Base-by-base conservation (phyloP, 2,888 invertebrate species). In the Caenorhabditis wallacei region DNA sequence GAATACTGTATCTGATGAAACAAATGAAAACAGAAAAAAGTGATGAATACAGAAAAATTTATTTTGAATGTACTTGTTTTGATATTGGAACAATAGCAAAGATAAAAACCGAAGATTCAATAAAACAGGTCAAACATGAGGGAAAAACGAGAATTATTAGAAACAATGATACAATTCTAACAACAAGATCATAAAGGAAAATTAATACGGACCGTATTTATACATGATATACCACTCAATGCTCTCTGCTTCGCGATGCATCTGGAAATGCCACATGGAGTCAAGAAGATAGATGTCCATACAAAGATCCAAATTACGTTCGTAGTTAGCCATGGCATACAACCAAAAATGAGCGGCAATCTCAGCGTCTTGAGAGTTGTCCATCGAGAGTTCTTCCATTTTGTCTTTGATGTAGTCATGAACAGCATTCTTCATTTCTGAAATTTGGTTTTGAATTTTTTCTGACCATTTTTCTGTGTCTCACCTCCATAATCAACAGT, bases 281-380 rank as follows among this genome's bases (percentile, higher is more conserved):
- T 61, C 61, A 5, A 61, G 61, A 22, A 61, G 43, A 37, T 43
- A 61, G 24, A 61, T 24, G 61, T 61, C 61, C 61, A 61, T 61
- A 24, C 40, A 40, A 2, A 61, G 43, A 24, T 61, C 24, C 40
- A 61, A 20, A 24, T 61, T 43, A 3, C 22, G 22, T 13, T 22
- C 40, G 43, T 11, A 43, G 43, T 40, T 22, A 2, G 22, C 43
- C 24, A 13, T 24, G 3, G 61, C 61, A 7, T 37, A 61, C 20
- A 11, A 5, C 16, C 22, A 61, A 24, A 61, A 61, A 5, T 8
- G 30, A 13, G 26, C 30, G 7, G n/a, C 40, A 22, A 7, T 13
- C 7, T 61, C 40, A 30, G 11, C 22, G 1, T 22, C 22, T 5
- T 1, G 2, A 22, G 22, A 10, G 5, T 2, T 61, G 43, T 43